Conservation (phyloP, 2,113 vertebrate species). For the Lontra canadensis region DNA sequence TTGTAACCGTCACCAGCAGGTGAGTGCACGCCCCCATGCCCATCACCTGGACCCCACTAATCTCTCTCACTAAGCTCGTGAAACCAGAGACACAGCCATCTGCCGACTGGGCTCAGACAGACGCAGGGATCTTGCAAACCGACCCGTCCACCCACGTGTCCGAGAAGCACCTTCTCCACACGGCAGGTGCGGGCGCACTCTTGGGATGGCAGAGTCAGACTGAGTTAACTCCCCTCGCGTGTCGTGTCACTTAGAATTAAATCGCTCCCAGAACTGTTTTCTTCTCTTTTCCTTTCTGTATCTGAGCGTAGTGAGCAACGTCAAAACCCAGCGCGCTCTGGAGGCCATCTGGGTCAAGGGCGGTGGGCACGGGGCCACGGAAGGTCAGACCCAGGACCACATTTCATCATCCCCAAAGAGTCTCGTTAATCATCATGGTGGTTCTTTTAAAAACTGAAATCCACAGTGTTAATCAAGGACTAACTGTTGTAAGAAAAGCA, state of each 20-base stretch:
- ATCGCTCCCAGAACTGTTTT: neutral
- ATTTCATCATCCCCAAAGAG: no score
- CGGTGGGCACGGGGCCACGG: fast-evolving
- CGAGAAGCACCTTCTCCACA: neutral
- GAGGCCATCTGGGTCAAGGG: neutral
- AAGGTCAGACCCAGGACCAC: neutral
- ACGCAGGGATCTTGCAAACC: neutral
- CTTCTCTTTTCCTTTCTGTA: neutral
- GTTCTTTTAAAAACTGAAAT: neutral
- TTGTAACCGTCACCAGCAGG: neutral
- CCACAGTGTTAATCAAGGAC: neutral
- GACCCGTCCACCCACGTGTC: neutral
- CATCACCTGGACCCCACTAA: fast-evolving
- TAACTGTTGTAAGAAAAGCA: neutral
- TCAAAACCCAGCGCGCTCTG: neutral
- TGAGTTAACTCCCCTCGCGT: no score
- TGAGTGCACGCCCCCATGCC: no score
- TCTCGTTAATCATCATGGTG: neutral
- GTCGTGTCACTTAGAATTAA: neutral
- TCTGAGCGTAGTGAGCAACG: neutral
- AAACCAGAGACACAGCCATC: neutral
- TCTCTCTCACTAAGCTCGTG: neutral
- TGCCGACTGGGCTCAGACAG: neutral
- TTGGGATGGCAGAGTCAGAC: neutral
- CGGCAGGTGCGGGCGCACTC: fast-evolving